These are phyloP conservation scores for Synergus umbraculus DNA, from an alignment of 2,888 invertebrate species.

Conservation along the genomic window DNA sequence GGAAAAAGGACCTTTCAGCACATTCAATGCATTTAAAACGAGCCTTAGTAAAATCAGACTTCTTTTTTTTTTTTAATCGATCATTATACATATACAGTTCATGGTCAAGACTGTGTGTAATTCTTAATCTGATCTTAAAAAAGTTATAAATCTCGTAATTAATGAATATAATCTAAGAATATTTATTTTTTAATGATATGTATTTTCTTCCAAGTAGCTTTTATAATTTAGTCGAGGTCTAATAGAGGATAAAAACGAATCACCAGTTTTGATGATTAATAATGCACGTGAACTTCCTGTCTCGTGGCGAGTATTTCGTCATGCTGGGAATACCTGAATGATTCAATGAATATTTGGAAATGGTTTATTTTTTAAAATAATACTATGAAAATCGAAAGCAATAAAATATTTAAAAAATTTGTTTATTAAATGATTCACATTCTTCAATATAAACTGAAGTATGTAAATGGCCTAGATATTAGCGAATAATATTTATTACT, in stretches of 20 bases:
- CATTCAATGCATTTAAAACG: not conserved
- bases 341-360: not conserved
- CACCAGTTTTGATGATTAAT: slow-evolving; percentile 26
- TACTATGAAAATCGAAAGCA: not conserved
- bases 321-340: slow-evolving; percentile 22
- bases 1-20: not conserved
- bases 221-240: not conserved
- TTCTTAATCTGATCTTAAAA: not conserved
- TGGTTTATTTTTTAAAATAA: not conserved
- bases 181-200: not conserved
- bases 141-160: not conserved
- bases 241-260: slow-evolving; percentile 13
- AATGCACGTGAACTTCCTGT: slow-evolving; percentile 31
- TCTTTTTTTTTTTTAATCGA: no score
- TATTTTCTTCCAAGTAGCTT: not conserved
- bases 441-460: no score
- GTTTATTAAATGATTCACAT: no score
- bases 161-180: not conserved
- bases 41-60: not conserved
- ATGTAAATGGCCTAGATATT: not conserved
- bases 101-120: no score
- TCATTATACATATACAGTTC: not conserved
- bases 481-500: no score
- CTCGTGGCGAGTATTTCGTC: slow-evolving; percentile 27
- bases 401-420: not conserved